Percentiles rank a stretch among this genome's conserved stretches.
Conservation (phyloP, 1,140 invertebrate genomes). For the Aleiodes sp. region DNA sequence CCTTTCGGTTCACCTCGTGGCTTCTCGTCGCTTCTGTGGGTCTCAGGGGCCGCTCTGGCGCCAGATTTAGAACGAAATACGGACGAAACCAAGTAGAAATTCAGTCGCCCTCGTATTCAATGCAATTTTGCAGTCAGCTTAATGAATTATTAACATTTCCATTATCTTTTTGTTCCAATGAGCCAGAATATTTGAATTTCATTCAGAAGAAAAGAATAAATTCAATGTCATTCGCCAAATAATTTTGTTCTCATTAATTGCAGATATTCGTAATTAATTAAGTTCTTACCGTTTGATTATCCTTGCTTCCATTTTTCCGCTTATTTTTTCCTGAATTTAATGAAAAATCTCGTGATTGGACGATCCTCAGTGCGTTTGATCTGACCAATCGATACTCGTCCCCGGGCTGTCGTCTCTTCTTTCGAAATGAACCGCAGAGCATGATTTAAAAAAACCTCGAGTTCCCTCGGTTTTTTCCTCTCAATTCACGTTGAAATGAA, state of each 20-base stretch:
- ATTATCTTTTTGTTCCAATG: too few species aligned
- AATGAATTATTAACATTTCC: neutral
- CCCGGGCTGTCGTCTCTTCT: slow-evolving; percentile 45
- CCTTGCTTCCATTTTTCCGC: neutral
- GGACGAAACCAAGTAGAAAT: slow-evolving; percentile 28
- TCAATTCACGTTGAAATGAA: neutral
- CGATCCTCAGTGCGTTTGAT: slow-evolving; percentile 42
- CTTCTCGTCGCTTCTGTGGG: slow-evolving; percentile 35
- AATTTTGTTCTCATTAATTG: too few species aligned
- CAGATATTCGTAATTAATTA: too few species aligned
- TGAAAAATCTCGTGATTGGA: neutral
- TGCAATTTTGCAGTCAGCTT: neutral
- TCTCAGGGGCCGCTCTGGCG: slow-evolving; percentile 43
- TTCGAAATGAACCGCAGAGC: slow-evolving; percentile 57
- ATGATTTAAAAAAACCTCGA: slow-evolving; percentile 39
- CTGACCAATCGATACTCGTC: slow-evolving; percentile 56
- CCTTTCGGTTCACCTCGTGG: slow-evolving; percentile 22
- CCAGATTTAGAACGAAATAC: slow-evolving; percentile 56
- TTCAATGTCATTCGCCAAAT: too few species aligned
- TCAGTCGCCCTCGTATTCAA: neutral
- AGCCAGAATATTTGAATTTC: too few species aligned
- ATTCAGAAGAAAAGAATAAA: too few species aligned
- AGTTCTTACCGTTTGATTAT: too few species aligned
- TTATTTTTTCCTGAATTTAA: neutral
- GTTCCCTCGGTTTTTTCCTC: neutral